Base-by-base conservation (phyloP, 30 jellyfish, hydroid and myxozoan genomes). In the Sanderia malayensis region DNA sequence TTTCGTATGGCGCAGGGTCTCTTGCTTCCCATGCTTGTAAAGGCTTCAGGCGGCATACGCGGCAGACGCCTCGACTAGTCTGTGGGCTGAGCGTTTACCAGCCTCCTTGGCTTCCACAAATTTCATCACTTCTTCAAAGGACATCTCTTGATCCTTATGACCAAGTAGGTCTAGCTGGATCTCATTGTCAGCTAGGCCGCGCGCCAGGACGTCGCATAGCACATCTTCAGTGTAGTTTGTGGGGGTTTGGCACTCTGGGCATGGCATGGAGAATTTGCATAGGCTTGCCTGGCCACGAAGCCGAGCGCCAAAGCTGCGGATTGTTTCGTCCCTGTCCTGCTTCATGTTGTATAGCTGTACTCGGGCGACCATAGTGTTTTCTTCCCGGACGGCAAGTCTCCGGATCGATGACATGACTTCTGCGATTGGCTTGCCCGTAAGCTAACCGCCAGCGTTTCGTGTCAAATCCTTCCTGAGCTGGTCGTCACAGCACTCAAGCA, bases 211-310 rank as follows among this genome's bases (percentile, higher is more conserved):
- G 32, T 75, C 84, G 31, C 74, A 46, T 1, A 75, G 83, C 85
- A 75, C 37, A 4, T 59, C 71, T n/a, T 59, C 87, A 3, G 75
- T 60, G 47, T 60, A 75, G 73, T 61, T 34, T 0, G 60, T 37
- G 69, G 57, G 28, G 26, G 57, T 20, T 1, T 21, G 33, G 44
- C 84, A 75, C 23, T 26, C 28, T 3, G 69, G 67, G 84, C 86
- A 73, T 61, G 63, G 67, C 34, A 58, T 57, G 30, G 20, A 25
- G 69, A 18, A 73, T 60, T 73, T 73, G 71, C 86, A 73, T 22
- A 73, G 31, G 41, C 62, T 85, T 7, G 86, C 86, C 58, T 73
- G 86, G 29, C 84, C 84, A n/a, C 81, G 57, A 11, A 45, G 83
- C 20, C 86, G 84, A 41, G 86, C 86, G 25, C 86, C 85, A 60